Conservation (phyloP, 2,888 invertebrate species). For the Antheraea yamamai region DNA sequence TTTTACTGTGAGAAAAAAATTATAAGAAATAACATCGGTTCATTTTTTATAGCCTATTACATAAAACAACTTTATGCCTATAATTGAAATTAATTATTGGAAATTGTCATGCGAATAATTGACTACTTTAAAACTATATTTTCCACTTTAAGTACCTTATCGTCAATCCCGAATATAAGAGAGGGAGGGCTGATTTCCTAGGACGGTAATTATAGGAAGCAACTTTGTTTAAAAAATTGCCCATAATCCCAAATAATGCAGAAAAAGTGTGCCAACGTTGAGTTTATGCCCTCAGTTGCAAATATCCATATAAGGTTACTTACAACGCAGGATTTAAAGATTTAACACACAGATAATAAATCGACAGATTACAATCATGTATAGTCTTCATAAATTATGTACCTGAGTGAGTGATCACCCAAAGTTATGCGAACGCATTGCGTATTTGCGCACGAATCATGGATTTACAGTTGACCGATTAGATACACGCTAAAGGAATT, state of each 20-base stretch:
- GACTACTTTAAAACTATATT: neutral
- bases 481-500: neutral
- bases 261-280: too few species aligned
- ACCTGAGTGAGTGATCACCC: neutral
- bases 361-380: too few species aligned
- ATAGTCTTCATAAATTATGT: neutral
- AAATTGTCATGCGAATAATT: neutral
- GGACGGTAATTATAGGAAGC: too few species aligned
- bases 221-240: too few species aligned
- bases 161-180: neutral
- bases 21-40: neutral
- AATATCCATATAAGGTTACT: neutral
- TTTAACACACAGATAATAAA: too few species aligned
- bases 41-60: neutral
- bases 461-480: neutral
- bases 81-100: neutral
- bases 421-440: neutral
- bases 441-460: neutral
- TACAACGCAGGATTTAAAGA: neutral
- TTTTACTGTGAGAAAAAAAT: neutral
- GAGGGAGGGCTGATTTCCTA: too few species aligned
- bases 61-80: neutral
- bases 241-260: too few species aligned
- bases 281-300: too few species aligned
- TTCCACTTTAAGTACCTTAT: neutral